phyloP scores from a whole-genome alignment of 2,113 vertebrate species.

The Embiotoca jacksoni region DNA sequence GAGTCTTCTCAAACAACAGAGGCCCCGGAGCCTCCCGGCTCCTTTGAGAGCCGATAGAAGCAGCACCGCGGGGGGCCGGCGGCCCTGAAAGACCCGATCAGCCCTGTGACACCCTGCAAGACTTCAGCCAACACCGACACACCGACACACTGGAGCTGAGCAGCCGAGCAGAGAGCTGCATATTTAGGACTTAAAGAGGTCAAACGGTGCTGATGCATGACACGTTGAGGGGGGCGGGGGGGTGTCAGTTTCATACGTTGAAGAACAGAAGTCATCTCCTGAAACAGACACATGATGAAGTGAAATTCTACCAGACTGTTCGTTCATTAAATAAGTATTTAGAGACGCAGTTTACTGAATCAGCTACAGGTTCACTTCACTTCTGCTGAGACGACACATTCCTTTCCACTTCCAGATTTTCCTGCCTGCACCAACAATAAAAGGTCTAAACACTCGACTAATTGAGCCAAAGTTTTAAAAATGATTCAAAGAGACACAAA shows the following conservation, averaged over 20 bases:
- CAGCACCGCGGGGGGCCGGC: slow-evolving; percentile 88
- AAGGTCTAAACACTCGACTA: slow-evolving; percentile 72
- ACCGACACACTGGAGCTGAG: slow-evolving; percentile 85
- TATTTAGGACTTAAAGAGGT: slow-evolving; percentile 84
- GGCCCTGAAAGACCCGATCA: slow-evolving; percentile 87
- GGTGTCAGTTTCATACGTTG: no score
- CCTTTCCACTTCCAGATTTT: slow-evolving; percentile 51
- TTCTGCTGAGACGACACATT: slow-evolving; percentile 33
- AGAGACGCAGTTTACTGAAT: slow-evolving; percentile 22
- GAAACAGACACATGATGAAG: no score
- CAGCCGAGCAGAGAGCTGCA: slow-evolving; percentile 87
- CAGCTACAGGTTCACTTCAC: slow-evolving; percentile 15
- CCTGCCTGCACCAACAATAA: slow-evolving; percentile 50
- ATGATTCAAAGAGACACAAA: slow-evolving; percentile 75
- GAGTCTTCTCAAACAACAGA: slow-evolving; percentile 89
- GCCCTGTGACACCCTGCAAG: slow-evolving; percentile 83
- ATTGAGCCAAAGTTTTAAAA: slow-evolving; percentile 80
- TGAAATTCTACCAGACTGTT: no score
- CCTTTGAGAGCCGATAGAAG: slow-evolving; percentile 83
- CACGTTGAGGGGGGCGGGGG: slow-evolving; percentile 38
- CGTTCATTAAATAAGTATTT: neutral
- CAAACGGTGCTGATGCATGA: slow-evolving; percentile 67
- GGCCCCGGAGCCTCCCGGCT: slow-evolving; percentile 74
- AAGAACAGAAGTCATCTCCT: no score
- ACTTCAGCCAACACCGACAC: slow-evolving; percentile 90